These are phyloP conservation scores for Forpus xanthops DNA, from an alignment of 2,797 vertebrate genomes.

Conservation along the genomic window DNA sequence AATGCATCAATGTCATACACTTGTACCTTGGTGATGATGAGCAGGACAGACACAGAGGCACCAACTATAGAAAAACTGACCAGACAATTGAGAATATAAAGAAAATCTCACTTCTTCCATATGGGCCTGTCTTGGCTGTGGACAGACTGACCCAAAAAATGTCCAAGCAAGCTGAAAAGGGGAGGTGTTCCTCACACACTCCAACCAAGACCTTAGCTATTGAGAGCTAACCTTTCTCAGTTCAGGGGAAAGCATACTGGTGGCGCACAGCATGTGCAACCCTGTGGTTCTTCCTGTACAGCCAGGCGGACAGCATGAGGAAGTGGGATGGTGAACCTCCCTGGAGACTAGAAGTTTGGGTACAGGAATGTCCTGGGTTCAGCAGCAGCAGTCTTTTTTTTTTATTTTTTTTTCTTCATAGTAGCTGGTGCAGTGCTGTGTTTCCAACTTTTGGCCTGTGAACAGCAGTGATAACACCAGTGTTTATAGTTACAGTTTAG, in stretches of 20 bases:
- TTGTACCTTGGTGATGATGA: background rate
- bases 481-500: no score
- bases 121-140: background rate
- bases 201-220: background rate
- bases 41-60: background rate
- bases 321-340: background rate
- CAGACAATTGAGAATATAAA: background rate
- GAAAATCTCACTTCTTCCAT: background rate
- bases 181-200: background rate
- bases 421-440: no score
- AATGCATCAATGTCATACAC: background rate
- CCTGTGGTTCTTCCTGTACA: background rate
- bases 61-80: background rate
- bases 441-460: no score
- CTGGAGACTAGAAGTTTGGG: background rate
- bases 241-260: background rate
- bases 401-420: no score
- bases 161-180: background rate
- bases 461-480: no score
- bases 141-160: background rate
- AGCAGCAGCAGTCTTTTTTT: no score
- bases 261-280: background rate
- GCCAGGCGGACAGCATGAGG: background rate
- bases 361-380: no score
- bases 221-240: background rate